Conservation (phyloP, 1,140 invertebrate genomes). For the Aphis craccivora region DNA sequence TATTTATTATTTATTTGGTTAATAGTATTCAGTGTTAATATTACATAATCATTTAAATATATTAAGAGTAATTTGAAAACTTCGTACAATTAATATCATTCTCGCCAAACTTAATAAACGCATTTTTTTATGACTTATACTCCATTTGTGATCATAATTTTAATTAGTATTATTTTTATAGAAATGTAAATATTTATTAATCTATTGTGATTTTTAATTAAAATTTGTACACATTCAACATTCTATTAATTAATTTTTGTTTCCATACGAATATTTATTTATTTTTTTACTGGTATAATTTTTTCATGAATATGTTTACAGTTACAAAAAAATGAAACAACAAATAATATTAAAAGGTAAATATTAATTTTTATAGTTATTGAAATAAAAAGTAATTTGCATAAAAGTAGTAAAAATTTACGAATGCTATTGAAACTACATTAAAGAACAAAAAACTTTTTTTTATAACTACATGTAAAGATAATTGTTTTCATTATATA, state of each 20-base stretch:
- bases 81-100: background rate
- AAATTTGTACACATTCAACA: background rate
- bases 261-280: background rate
- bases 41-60: background rate
- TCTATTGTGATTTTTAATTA: background rate
- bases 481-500: background rate
- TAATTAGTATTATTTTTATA: background rate
- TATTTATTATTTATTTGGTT: no score
- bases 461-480: background rate
- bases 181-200: background rate
- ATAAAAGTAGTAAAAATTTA: background rate
- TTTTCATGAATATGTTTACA: background rate
- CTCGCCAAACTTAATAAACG: background rate
- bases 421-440: background rate
- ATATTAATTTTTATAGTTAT: background rate
- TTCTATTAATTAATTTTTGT: constrained; percentile 3
- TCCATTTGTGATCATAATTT: background rate
- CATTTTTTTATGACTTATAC: background rate
- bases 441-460: background rate
- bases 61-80: background rate
- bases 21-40: background rate
- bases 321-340: background rate
- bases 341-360: constrained; percentile 3
- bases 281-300: background rate
- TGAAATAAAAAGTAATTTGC: background rate